Conservation (phyloP, 64 coral and sea anemone species). For the Montipora efflorescens region DNA sequence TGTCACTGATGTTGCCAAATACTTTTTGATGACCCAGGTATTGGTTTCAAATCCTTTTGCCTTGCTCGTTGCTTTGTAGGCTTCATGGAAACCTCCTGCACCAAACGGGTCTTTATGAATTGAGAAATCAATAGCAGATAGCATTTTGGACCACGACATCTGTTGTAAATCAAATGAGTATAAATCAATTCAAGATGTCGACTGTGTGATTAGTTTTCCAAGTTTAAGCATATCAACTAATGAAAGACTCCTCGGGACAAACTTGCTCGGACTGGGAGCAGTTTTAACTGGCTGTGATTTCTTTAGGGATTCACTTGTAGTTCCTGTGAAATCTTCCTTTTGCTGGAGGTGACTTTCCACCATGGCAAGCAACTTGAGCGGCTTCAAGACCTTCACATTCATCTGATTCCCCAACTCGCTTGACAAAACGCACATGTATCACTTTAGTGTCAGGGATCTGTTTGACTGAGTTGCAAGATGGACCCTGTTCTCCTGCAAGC, state of each 20-base stretch:
- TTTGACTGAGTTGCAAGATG: slow-evolving; percentile 43
- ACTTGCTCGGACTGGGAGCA: slow-evolving; percentile 57
- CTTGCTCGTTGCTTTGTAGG: background rate
- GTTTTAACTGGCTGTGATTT: background rate
- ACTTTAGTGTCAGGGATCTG: slow-evolving; percentile 48
- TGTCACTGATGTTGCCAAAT: slow-evolving; percentile 38
- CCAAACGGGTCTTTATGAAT: slow-evolving; percentile 44
- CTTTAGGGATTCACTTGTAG: background rate
- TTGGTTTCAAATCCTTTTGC: slow-evolving; percentile 16
- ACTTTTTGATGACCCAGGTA: slow-evolving; percentile 66
- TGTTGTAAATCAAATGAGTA: background rate
- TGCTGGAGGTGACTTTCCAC: slow-evolving; percentile 7
- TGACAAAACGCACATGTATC: slow-evolving; percentile 45
- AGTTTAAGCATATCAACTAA: slow-evolving; percentile 64
- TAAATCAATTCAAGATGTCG: slow-evolving; percentile 36
- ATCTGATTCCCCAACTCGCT: slow-evolving; percentile 25
- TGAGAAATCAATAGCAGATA: slow-evolving; percentile 22
- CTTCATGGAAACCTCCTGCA: slow-evolving; percentile 13
- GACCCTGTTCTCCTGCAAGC: background rate
- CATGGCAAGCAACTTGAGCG: background rate
- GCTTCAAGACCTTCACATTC: background rate
- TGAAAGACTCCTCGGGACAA: slow-evolving; percentile 41
- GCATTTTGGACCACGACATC: slow-evolving; percentile 10
- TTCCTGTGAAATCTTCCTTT: slow-evolving; percentile 46
- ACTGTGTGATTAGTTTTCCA: background rate